A percentile compares a stretch with the other conserved stretches of the same genome.
These are phyloP conservation scores for Syrmaticus mikado DNA, from an alignment of 2,113 vertebrate genomes.

Conservation along the genomic window DNA sequence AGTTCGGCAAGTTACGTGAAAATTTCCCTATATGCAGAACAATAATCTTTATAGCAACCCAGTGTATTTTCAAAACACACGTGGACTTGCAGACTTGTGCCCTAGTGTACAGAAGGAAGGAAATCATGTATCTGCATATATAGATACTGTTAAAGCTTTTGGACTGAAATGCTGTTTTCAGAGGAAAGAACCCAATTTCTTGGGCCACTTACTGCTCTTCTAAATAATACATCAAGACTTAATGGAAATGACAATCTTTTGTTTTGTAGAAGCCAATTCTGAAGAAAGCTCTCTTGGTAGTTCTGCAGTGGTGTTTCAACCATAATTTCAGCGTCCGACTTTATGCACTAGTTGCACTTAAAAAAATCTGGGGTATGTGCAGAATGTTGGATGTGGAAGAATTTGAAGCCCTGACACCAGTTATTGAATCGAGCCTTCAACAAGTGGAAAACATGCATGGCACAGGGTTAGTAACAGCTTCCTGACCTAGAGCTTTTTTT, in stretches of 20 bases:
- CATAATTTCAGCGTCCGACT: slow-evolving; percentile 94
- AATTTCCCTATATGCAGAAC: neutral
- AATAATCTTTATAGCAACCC: neutral
- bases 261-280: slow-evolving; percentile 76
- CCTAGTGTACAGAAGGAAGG: neutral
- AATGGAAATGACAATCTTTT: neutral
- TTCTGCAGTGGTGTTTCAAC: slow-evolving; percentile 91
- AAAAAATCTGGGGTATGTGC: slow-evolving; percentile 87
- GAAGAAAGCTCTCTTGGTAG: slow-evolving; percentile 82
- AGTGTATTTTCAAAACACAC: neutral
- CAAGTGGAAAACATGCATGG: slow-evolving; percentile 89
- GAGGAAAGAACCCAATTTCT: neutral
- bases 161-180: neutral
- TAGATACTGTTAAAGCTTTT: neutral
- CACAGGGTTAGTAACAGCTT: slow-evolving; percentile 81
- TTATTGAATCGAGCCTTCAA: slow-evolving; percentile 87
- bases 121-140: neutral
- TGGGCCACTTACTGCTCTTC: neutral
- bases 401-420: slow-evolving; percentile 79
- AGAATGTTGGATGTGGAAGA: slow-evolving; percentile 61
- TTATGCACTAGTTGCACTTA: slow-evolving; percentile 90
- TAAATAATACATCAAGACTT: neutral
- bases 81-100: neutral
- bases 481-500: neutral
- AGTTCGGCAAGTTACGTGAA: neutral